Conservation (phyloP, 2,888 invertebrate species). For the Pachycephus smyrnensis region DNA sequence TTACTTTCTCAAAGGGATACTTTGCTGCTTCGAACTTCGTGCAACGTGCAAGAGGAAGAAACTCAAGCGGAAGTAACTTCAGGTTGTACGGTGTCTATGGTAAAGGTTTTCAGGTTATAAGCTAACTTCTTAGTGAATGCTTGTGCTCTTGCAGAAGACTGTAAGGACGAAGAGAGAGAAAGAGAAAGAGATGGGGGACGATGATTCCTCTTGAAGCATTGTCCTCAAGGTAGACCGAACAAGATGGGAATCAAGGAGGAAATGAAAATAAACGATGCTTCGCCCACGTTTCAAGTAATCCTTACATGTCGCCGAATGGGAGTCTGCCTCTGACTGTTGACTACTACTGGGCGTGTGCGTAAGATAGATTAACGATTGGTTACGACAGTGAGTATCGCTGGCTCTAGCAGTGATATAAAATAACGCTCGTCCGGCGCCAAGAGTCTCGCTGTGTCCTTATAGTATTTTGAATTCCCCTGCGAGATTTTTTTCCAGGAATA, state of each 20-base stretch:
- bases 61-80: not conserved
- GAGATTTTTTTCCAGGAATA: not conserved
- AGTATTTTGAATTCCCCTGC: not conserved
- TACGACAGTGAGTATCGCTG: not conserved
- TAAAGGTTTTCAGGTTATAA: not conserved
- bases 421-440: not conserved
- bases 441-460: not conserved
- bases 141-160: not conserved
- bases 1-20: not conserved
- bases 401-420: not conserved
- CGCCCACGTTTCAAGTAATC: not conserved
- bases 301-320: not conserved
- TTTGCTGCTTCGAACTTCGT: not conserved
- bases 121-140: not conserved
- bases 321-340: not conserved
- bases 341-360: not conserved
- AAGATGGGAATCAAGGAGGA: not conserved
- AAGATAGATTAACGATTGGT: not conserved
- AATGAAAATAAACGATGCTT: not conserved
- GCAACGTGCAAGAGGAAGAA: not conserved
- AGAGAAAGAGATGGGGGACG: not conserved
- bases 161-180: not conserved
- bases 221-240: not conserved
- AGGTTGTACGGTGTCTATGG: not conserved
- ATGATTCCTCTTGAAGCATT: not conserved